Percentiles rank a stretch among this genome's conserved stretches.
Evolutionary conservation across 2,888 invertebrate genomes (phyloP).

Genomic region (Dynastes tityus): DNA sequence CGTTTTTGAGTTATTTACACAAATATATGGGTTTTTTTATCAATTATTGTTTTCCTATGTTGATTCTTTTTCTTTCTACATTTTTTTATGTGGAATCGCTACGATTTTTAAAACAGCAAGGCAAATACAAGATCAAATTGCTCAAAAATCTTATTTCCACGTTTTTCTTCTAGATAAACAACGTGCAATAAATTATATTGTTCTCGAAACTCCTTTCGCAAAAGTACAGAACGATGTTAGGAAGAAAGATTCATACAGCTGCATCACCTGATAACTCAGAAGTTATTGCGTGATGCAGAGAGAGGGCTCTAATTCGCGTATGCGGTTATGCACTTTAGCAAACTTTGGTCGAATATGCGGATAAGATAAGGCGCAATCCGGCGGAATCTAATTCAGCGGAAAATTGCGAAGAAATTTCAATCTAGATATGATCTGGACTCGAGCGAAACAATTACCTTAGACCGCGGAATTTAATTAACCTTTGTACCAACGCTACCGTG

Average conservation of each 20-base stretch:
- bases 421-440: slow-evolving; percentile 53
- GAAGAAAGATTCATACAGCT: not conserved
- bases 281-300: not conserved
- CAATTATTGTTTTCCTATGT: too few species aligned
- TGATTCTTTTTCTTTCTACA: too few species aligned
- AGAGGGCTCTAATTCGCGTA: not conserved
- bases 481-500: slow-evolving; percentile 50
- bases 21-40: too few species aligned
- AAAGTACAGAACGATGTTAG: too few species aligned
- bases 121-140: too few species aligned
- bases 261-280: not conserved
- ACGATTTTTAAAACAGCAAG: too few species aligned
- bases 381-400: slow-evolving; percentile 57
- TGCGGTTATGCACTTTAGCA: slow-evolving; percentile 16
- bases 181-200: too few species aligned
- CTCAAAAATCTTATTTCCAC: too few species aligned
- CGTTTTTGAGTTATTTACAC: too few species aligned
- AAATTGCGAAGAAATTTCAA: slow-evolving; percentile 59
- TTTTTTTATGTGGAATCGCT: too few species aligned
- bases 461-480: slow-evolving; percentile 58
- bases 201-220: too few species aligned
- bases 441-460: slow-evolving; percentile 51
- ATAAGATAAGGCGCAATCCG: slow-evolving; percentile 38
- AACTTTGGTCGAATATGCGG: slow-evolving; percentile 1
- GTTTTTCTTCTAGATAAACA: too few species aligned